Evolutionary conservation across 1,140 invertebrate species (phyloP).

Genomic region (Drosophila neocordata): DNA sequence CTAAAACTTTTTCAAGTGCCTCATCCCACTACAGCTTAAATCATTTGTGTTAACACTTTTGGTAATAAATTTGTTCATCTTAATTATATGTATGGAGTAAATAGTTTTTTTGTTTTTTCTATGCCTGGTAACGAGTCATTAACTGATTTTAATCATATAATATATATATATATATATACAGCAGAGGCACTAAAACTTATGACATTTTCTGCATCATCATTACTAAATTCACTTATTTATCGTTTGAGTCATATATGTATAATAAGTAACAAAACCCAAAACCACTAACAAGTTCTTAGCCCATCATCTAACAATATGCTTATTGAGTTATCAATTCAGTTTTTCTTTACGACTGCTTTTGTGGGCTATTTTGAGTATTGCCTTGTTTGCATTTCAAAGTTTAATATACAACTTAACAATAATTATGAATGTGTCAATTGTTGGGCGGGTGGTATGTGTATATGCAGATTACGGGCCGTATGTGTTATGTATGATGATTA

Average conservation of each 20-base stretch:
- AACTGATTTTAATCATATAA: not conserved
- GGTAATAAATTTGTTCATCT: no score
- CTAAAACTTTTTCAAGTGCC: no score
- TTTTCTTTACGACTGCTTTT: not conserved
- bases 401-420: constrained; percentile 34
- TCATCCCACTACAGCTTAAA: no score
- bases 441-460: constrained; percentile 5
- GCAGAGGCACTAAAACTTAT: no score
- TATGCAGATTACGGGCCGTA: constrained; percentile 32
- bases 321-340: not conserved
- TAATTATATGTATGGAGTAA: no score
- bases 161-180: no score
- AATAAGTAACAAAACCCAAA: no score
- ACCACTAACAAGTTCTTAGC: no score
- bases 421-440: constrained; percentile 45
- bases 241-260: no score
- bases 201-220: not conserved
- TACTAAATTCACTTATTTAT: not conserved
- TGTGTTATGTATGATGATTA: constrained; percentile 28
- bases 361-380: not conserved
- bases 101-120: no score
- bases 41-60: no score
- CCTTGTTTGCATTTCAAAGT: constrained; percentile 5
- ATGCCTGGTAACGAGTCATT: not conserved
- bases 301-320: not conserved